These are phyloP conservation scores for Salmo trutta DNA, from an alignment of 2,797 vertebrate genomes.

Conservation along the genomic window DNA sequence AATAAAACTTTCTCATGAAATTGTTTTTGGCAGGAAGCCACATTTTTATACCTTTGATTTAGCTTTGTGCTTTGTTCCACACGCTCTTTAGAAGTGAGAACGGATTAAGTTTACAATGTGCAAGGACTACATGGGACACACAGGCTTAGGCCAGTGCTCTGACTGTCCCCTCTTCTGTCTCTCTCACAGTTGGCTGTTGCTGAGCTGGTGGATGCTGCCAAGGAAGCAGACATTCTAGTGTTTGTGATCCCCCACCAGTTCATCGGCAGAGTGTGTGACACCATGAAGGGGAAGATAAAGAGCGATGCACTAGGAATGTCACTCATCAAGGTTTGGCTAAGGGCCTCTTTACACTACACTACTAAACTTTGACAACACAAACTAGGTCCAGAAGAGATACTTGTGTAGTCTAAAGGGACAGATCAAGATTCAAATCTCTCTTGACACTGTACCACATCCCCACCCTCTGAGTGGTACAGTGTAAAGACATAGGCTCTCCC, in stretches of 20 bases:
- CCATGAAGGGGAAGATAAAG: slow-evolving; percentile 88
- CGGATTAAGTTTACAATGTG: not conserved
- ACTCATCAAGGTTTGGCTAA: slow-evolving; percentile 87
- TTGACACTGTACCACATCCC: no score
- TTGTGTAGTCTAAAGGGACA: no score
- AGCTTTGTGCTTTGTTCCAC: not conserved
- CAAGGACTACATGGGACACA: not conserved
- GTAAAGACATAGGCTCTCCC: no score
- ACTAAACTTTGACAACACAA: no score
- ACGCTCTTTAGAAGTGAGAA: not conserved
- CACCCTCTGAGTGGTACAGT: no score
- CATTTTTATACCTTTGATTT: not conserved
- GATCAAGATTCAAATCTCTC: no score
- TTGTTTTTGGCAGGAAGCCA: no score
- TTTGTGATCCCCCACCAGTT: slow-evolving; percentile 99
- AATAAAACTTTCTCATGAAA: not conserved
- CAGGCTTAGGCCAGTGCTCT: not conserved
- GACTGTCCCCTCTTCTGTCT: not conserved
- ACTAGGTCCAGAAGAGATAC: no score
- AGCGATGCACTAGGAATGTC: slow-evolving; percentile 85
- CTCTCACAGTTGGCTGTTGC: slow-evolving; percentile 85
- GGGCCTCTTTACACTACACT: no score
- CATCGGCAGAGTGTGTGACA: slow-evolving; percentile 85
- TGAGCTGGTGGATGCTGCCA: slow-evolving; percentile 86
- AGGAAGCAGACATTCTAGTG: slow-evolving; percentile 85